A percentile compares a stretch with the other conserved stretches of the same genome.
Evolutionary conservation across 2,797 vertebrate species (phyloP).

Genomic region (Halcyon leucocephala): DNA sequence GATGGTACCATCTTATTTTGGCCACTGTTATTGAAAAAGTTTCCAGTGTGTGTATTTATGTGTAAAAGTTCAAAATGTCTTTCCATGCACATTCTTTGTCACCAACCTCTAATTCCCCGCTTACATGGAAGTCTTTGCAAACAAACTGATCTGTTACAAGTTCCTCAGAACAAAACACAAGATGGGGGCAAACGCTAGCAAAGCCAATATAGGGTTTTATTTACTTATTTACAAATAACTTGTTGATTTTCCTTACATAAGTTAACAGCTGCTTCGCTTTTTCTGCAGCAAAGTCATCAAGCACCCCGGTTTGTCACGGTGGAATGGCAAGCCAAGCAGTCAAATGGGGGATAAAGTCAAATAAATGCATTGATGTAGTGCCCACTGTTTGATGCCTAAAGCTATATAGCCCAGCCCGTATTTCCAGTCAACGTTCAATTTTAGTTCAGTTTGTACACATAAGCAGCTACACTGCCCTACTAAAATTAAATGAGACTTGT

Average conservation of each 20-base stretch:
- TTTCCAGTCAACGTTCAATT: not conserved
- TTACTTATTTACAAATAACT: slow-evolving; percentile 26
- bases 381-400: not conserved
- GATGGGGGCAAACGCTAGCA: not conserved
- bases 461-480: not conserved
- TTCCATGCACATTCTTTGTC: not conserved
- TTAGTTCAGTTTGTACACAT: not conserved
- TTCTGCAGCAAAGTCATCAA: not conserved
- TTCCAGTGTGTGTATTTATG: not conserved
- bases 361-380: not conserved
- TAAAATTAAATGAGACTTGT: not conserved
- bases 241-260: slow-evolving; percentile 17
- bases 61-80: not conserved
- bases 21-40: not conserved
- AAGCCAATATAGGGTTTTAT: not conserved
- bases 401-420: not conserved
- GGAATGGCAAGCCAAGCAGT: not conserved
- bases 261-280: slow-evolving; percentile 6
- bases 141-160: not conserved
- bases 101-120: not conserved
- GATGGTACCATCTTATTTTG: not conserved
- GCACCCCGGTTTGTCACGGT: not conserved
- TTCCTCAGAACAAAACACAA: not conserved
- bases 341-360: not conserved
- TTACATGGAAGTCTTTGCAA: not conserved